Base-by-base conservation (phyloP, 2,113 vertebrate genomes). In the Phalacrocorax aristotelis region DNA sequence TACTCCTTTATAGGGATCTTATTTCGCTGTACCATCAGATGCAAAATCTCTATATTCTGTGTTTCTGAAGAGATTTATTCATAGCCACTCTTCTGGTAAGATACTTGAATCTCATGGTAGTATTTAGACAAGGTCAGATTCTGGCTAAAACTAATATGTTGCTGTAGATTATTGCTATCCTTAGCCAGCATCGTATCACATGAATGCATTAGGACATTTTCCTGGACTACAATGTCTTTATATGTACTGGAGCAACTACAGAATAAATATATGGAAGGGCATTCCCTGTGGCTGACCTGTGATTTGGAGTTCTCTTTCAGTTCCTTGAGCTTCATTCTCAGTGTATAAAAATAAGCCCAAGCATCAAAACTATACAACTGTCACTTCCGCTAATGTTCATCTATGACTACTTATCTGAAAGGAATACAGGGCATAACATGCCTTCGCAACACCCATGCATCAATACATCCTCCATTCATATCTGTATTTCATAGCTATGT, bases 221-320 rank as follows among this genome's bases (percentile, higher is more conserved):
- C 87, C 93, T 97, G 78, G 93, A 96, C 83, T 69, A 25, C 15
- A 4, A 21, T 16, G 32, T 46, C 62, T 94, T 92, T 92, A 76
- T n/a, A 19, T 11, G 14, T 87, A 89, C 70, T 95, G 90, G 89
- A 97, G 88, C 46, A 74, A 68, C 85, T 83, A 79, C 61, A 95
- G 92, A 96, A 84, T 68, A 95, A 97, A 97, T 65, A 97, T 95
- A 87, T 21, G 32, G 83, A 86, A 96, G 94, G 79, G 34, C 69
- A 78, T 84, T 94, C 75, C 68, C 78, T 64, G 75, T 75, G 77
- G 75, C 74, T 92, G 81, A 96, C 83, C 83, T 70, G 34, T 58
- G 48, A 93, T 91, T 93, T 92, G 78, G 90, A 95, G 16, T 61
- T 79, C 60, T 55, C 36, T 70, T 74, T 88, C 62, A 65, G 34